Base-by-base conservation (phyloP, 2,113 vertebrate genomes). In the Chascanopsetta lugubris region DNA sequence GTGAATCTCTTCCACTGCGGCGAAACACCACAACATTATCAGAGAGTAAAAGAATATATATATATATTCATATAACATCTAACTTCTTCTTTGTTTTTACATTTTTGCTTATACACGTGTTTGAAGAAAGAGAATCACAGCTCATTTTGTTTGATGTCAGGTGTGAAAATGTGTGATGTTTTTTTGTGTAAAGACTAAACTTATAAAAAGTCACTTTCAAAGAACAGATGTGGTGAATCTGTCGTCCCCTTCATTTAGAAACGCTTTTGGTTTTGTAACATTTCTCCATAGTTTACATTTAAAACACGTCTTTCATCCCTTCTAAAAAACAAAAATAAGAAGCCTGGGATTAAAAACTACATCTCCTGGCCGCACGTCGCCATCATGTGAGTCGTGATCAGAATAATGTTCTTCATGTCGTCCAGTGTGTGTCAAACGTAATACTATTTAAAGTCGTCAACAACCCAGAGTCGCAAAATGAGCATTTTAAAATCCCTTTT, bases 21-120 rank as follows among this genome's bases (percentile, higher is more conserved):
- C 65, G 29, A 78, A 70, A 36, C 2, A 30, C 79, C 71, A 61
- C 74, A 88, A 58, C 34, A 53, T 66, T 30, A 58, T 61, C 62
- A 76, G 61, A 66, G 43, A 79, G 71, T 87, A 84, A 80, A 81
- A 84, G 69, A 88, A 88, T 84, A 88, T 81, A 85, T 54, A 85
- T 80, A 84, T 82, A 74, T 79, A 76, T 80, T 76, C 72, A 77
- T 56, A 62, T 58, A 77, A 72, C 53, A 57, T 81, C 71, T 69
- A 84, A 34, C 46, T 42, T 67, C 21, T 64, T 62, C 78, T 68
- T 32, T 71, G 38, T 42, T 79, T 68, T 32, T 71, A 40, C 34
- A 60, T 29, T 64, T 64, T 79, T 70, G 42, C 38, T 79, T 60
- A 78, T 67, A 83, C 55, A 50, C 32, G 77, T 75, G 48, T 67